phyloP scores from a whole-genome alignment of 2,797 vertebrate genomes.

The Propithecus perrieri region DNA sequence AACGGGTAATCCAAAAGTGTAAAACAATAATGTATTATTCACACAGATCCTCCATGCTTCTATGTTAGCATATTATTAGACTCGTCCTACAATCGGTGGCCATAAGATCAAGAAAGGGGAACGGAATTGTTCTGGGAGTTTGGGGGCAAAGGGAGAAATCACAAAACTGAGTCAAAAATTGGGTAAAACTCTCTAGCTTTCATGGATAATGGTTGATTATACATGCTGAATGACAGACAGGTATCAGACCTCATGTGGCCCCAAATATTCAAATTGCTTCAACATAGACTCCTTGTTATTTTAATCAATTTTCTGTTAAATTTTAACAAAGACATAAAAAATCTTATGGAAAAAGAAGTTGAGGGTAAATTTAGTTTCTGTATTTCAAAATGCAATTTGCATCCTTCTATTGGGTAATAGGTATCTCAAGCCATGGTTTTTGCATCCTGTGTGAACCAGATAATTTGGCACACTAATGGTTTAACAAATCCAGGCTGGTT shows the following conservation, averaged over 20 bases:
- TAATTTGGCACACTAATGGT: neutral
- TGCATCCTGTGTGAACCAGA: neutral
- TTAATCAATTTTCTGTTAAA: conserved; percentile 14
- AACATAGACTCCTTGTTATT: neutral
- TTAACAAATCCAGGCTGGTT: neutral
- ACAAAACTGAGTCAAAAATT: neutral
- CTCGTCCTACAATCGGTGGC: neutral
- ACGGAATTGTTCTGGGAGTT: neutral
- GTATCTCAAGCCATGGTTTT: neutral
- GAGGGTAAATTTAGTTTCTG: neutral
- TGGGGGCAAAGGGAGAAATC: neutral
- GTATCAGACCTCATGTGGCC: neutral
- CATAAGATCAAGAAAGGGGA: neutral
- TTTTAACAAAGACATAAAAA: conserved; percentile 13
- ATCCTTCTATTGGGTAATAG: neutral
- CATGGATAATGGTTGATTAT: neutral
- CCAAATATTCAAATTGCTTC: conserved; percentile 1
- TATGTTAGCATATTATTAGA: neutral
- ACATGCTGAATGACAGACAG: neutral
- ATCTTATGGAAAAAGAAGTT: neutral
- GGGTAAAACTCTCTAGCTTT: neutral
- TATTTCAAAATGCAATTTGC: neutral
- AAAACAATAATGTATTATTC: neutral
- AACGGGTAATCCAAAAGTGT: neutral
- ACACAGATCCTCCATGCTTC: neutral